phyloP scores from a whole-genome alignment of 2,888 invertebrate species.

The Patella caerulea region DNA sequence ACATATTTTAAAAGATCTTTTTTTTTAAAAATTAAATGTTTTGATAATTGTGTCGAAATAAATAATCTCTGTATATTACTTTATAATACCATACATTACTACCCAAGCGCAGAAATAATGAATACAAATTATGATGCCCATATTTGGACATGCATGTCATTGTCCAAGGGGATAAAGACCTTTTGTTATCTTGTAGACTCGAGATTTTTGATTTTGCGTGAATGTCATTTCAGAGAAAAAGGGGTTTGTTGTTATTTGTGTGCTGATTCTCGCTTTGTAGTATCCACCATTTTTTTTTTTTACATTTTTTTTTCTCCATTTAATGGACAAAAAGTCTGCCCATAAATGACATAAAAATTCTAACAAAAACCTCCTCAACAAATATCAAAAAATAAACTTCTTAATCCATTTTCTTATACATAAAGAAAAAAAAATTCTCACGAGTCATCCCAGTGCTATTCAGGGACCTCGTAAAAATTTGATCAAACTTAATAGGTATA shows the following conservation, averaged over 20 bases:
- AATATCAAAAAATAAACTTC: constrained; percentile 80
- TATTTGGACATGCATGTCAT: too few relatives aligned
- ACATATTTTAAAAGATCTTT: too few relatives aligned
- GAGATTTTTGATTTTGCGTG: background rate
- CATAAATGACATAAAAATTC: constrained; percentile 58
- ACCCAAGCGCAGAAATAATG: too few relatives aligned
- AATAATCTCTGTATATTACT: too few relatives aligned
- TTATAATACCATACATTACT: too few relatives aligned
- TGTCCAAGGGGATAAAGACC: too few relatives aligned
- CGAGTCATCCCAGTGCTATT: constrained; percentile 30
- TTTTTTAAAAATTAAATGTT: too few relatives aligned
- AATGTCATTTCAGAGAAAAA: constrained; percentile 7
- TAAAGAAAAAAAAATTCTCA: constrained; percentile 69
- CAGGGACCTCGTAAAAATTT: constrained; percentile 60
- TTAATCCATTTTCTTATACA: constrained; percentile 35
- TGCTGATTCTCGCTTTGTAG: background rate
- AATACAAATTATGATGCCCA: too few relatives aligned
- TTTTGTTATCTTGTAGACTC: too few relatives aligned
- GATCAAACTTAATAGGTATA: constrained; percentile 46
- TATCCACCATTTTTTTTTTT: constrained; percentile 19
- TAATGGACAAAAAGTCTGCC: constrained; percentile 33
- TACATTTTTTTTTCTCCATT: constrained; percentile 28
- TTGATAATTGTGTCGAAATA: too few relatives aligned
- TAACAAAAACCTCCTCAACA: constrained; percentile 74
- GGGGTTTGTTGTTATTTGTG: background rate